Evolutionary conservation across 2,797 vertebrate genomes (phyloP).

Genomic region (Cheirogaleus major): DNA sequence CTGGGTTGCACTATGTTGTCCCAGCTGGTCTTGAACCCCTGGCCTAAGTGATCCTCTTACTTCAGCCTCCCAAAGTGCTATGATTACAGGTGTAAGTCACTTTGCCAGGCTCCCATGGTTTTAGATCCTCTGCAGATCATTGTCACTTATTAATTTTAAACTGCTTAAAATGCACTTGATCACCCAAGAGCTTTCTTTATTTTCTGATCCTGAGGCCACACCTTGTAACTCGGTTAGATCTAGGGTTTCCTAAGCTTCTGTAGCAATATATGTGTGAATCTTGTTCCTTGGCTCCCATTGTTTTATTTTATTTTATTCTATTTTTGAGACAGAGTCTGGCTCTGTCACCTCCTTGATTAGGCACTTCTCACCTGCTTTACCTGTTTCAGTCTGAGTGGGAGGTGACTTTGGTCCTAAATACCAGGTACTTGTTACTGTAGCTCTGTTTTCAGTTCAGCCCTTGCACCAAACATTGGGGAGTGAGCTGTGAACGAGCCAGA

Average conservation of each 20-base stretch:
- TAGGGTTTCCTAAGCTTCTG: neutral
- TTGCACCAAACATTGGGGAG: neutral
- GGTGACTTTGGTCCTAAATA: neutral
- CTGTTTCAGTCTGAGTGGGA: neutral
- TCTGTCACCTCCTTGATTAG: neutral
- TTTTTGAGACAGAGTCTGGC: neutral
- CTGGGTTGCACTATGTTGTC: neutral
- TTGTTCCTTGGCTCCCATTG: neutral
- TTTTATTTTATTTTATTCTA: neutral
- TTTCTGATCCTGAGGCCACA: neutral
- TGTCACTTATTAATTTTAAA: neutral
- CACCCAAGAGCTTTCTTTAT: neutral
- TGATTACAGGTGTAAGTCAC: neutral
- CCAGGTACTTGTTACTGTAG: slow-evolving; percentile 1
- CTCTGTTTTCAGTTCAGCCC: slow-evolving; percentile 2
- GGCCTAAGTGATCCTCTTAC: neutral
- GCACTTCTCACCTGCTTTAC: neutral
- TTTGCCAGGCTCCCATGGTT: neutral
- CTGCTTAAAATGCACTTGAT: neutral
- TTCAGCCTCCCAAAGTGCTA: neutral
- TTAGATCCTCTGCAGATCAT: neutral
- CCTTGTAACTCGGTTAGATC: neutral
- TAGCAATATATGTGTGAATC: neutral
- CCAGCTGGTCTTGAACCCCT: neutral
- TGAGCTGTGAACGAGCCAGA: neutral